Base-by-base conservation (phyloP, 2,888 invertebrate species). In the Meghimatium bilineatum region DNA sequence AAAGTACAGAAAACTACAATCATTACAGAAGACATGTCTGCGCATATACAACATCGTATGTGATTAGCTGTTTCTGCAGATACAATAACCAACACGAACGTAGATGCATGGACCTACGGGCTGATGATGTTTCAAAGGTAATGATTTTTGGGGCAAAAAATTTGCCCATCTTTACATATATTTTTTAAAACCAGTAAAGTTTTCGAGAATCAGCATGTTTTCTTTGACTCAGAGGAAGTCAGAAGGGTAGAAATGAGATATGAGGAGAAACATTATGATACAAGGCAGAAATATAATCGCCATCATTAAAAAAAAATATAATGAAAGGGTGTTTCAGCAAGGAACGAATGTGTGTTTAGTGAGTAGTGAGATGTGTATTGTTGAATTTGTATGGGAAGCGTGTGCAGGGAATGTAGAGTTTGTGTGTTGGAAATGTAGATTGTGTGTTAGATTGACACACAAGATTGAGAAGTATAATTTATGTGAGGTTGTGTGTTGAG, bases 81-180 rank as follows among this genome's bases (percentile, higher is more conserved):
- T 80, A 69, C 80, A 69, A 69, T 69, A 44, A 17, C 23, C 52
- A 67, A 69, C 80, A 80, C 34, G 44, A 80, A 71, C 69, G 12
- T 29, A 69, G 34, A 23, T 23, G 29, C 29, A 71, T 2, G 49
- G 36, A 60, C 34, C 71, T 20, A 34, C 56, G 5, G 60, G n/a
- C 76, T 12, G 82, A 67, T 8, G 44, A 44, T 44, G 29, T 32
- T 10, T 60, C 34, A 10, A 76, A 36, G 23, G 34, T 17, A 26
- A n/a, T 12, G 32, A 23, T 76, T 76, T 71, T 63, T 63, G 10
- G 17, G 3, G 56, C 17, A 2, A 44, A 44, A 8, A 44, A 44
- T 8, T 5, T 44, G 17, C 20, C 20, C 71, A 14, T 38, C 32
- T 38, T 32, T 32, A 36, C 10, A 14, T 36, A 12, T 26, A 14